A percentile compares a stretch with the other conserved stretches of the same genome.
phyloP scores from a whole-genome alignment of 2,888 invertebrate genomes.

The Syritta pipiens region DNA sequence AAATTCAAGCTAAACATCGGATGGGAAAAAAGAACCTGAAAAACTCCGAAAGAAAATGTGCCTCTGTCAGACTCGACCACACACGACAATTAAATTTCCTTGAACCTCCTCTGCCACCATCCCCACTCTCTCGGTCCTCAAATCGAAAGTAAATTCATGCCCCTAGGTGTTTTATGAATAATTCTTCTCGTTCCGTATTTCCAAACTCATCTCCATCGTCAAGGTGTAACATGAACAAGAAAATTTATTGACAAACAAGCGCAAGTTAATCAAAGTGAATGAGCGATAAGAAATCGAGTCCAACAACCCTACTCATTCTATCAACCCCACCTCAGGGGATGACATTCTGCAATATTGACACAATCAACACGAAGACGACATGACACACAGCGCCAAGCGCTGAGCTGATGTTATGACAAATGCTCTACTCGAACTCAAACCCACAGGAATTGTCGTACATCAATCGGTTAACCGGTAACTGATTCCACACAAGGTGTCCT shows the following conservation, averaged over 20 bases:
- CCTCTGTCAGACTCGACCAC: too few species aligned
- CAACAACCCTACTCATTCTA: neutral
- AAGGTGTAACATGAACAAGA: neutral
- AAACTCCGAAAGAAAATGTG: too few species aligned
- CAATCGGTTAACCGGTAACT: constrained; percentile 68
- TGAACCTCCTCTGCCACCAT: too few species aligned
- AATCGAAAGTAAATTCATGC: too few species aligned
- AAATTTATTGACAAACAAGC: constrained; percentile 22
- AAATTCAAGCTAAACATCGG: too few species aligned
- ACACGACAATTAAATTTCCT: too few species aligned
- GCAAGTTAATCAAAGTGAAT: constrained; percentile 43
- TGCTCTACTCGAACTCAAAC: constrained; percentile 58
- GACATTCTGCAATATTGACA: constrained; percentile 64
- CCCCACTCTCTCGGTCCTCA: too few species aligned
- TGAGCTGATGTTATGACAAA: constrained; percentile 64
- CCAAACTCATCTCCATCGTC: too few species aligned
- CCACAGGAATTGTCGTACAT: constrained; percentile 62
- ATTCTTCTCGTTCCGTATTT: too few species aligned
- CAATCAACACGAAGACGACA: too few species aligned
- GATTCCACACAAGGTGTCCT: constrained; percentile 42
- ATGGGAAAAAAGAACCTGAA: too few species aligned
- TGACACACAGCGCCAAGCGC: too few species aligned
- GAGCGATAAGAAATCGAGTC: constrained; percentile 24
- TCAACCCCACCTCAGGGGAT: constrained; percentile 34
- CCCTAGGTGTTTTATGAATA: constrained; percentile 4